phyloP scores from a whole-genome alignment of 1,140 invertebrate species.

The Pseudomyrmex cubaensis region DNA sequence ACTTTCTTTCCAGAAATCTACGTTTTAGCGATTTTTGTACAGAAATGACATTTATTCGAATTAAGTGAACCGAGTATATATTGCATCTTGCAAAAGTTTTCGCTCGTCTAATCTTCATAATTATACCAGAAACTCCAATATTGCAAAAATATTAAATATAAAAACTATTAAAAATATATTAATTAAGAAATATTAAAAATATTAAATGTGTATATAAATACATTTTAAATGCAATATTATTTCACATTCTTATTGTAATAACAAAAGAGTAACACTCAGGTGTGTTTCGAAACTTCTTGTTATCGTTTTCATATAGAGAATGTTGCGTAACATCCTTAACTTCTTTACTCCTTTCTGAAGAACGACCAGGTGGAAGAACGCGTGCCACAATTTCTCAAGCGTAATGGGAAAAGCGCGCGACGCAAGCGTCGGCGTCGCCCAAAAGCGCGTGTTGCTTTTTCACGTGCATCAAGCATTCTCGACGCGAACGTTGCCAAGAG shows the following conservation, averaged over 20 bases:
- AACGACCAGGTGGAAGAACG: too few species aligned
- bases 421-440: slow-evolving; percentile 33
- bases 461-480: slow-evolving; percentile 75
- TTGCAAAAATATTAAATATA: background rate
- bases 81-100: background rate
- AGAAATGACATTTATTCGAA: background rate
- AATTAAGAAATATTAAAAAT: too few species aligned
- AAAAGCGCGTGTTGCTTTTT: slow-evolving; percentile 61
- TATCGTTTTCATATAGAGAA: background rate
- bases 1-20: background rate
- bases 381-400: slow-evolving; percentile 60
- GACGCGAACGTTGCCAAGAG: slow-evolving; percentile 49
- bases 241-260: background rate
- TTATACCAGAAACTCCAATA: background rate
- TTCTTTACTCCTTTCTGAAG: background rate
- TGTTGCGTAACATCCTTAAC: background rate
- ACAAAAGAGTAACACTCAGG: background rate
- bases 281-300: background rate
- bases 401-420: slow-evolving; percentile 56
- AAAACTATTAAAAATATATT: background rate
- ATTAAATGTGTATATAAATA: background rate
- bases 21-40: background rate
- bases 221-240: background rate
- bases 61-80: slow-evolving; percentile 5
- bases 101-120: background rate